A percentile compares a stretch with the other conserved stretches of the same genome.
phyloP scores from a whole-genome alignment of 2,888 invertebrate species.

The Caenorhabditis japonica region DNA sequence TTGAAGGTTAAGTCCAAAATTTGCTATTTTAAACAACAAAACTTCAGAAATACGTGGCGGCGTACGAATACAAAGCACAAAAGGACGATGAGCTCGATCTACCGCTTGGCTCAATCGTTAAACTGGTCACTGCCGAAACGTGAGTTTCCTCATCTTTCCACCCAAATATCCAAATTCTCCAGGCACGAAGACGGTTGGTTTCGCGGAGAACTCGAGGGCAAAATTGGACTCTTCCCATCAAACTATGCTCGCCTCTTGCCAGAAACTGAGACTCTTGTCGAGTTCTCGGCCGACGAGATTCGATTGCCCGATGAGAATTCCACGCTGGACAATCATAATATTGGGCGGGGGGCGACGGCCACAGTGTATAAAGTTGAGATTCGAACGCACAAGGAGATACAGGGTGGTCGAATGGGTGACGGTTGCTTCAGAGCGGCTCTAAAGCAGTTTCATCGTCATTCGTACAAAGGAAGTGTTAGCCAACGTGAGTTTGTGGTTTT shows the following conservation, averaged over 20 bases:
- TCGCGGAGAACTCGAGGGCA: conserved; percentile 40
- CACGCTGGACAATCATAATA: conserved; percentile 24
- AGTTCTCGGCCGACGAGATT: conserved; percentile 28
- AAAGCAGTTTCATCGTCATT: conserved; percentile 31
- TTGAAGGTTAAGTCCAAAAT: too few relatives aligned
- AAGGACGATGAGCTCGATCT: conserved; percentile 67
- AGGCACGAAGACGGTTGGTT: conserved; percentile 52
- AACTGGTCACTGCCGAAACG: conserved; percentile 40
- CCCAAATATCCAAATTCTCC: conserved; percentile 6
- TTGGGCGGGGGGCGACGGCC: conserved; percentile 49
- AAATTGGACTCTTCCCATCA: conserved; percentile 41
- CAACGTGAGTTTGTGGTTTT: conserved; percentile 17
- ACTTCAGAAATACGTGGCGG: conserved; percentile 43
- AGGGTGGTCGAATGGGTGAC: conserved; percentile 11
- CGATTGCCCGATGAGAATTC: conserved; percentile 1
- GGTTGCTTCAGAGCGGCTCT: conserved; percentile 13
- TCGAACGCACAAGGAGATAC: not conserved
- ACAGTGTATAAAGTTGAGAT: conserved; percentile 48
- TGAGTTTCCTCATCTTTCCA: conserved; percentile 11
- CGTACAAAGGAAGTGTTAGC: too few relatives aligned
- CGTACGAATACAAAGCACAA: conserved; percentile 63
- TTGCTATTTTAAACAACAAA: too few relatives aligned
- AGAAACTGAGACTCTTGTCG: conserved; percentile 8
- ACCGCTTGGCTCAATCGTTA: conserved; percentile 63
- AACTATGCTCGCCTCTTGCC: conserved; percentile 33